These are phyloP conservation scores for Charadrius vociferus DNA, from an alignment of 2,113 vertebrate species.

Conservation along the genomic window DNA sequence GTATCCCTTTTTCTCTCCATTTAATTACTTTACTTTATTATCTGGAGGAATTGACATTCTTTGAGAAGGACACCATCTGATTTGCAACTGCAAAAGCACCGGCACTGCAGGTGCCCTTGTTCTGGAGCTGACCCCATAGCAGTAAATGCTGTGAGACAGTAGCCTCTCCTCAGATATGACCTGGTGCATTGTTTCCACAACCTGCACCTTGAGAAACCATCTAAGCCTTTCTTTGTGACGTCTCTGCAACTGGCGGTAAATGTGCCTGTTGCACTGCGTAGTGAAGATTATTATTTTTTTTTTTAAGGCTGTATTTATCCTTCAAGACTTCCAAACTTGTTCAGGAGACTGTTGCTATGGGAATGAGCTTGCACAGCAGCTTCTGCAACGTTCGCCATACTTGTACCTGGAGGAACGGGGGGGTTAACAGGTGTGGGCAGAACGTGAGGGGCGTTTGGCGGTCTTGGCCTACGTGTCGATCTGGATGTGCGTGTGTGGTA, in stretches of 20 bases:
- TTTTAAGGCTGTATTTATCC: neutral
- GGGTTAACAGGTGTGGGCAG: neutral
- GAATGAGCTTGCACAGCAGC: neutral
- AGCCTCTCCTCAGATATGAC: neutral
- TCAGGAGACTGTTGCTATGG: neutral
- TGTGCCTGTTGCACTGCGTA: neutral
- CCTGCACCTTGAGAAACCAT: neutral
- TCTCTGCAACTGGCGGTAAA: neutral
- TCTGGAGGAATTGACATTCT: neutral
- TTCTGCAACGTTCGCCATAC: rapidly evolving
- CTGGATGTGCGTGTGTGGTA: neutral
- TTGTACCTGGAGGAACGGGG: neutral
- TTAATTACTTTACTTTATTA: neutral
- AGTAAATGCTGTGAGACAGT: neutral
- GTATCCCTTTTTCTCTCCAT: neutral
- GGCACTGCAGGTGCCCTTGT: rapidly evolving
- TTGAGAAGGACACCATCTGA: neutral
- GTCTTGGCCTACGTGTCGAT: rapidly evolving
- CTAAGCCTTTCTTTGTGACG: neutral
- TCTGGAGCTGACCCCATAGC: neutral
- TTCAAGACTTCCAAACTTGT: neutral
- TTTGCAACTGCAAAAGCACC: neutral
- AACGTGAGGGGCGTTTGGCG: rapidly evolving
- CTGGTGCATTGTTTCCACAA: neutral
- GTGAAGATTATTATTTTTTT: neutral